phyloP scores from a whole-genome alignment of 64 coral and sea anemone genomes.

The Acropora yongei region DNA sequence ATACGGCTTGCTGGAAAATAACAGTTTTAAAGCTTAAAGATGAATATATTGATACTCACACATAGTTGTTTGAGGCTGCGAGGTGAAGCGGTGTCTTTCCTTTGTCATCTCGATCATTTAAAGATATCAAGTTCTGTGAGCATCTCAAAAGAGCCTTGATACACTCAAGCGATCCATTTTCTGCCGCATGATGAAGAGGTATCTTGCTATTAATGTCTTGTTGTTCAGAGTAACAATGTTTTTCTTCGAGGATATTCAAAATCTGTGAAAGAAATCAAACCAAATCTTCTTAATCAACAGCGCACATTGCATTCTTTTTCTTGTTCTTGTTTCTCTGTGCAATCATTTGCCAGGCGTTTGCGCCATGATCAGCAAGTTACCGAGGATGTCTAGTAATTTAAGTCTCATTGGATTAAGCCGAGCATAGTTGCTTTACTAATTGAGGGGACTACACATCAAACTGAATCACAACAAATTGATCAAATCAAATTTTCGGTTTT shows the following conservation, averaged over 20 bases:
- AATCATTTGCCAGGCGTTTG: too few relatives aligned
- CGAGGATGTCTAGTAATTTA: too few relatives aligned
- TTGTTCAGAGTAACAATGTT: neutral
- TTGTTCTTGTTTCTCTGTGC: too few relatives aligned
- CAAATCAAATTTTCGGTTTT: too few relatives aligned
- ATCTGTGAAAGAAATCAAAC: neutral
- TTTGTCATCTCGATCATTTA: slow-evolving; percentile 17
- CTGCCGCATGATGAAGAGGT: slow-evolving; percentile 31
- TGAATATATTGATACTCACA: neutral
- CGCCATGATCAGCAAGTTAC: too few relatives aligned
- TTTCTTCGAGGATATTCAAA: neutral
- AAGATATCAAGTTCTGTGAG: neutral
- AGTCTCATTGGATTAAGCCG: too few relatives aligned
- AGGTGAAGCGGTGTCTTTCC: slow-evolving; percentile 29
- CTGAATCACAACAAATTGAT: too few relatives aligned
- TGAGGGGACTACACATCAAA: too few relatives aligned
- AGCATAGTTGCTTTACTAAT: too few relatives aligned
- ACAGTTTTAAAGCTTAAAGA: neutral
- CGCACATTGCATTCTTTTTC: too few relatives aligned
- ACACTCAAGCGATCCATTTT: slow-evolving; percentile 39
- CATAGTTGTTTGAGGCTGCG: slow-evolving; percentile 32
- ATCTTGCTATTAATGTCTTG: slow-evolving; percentile 7
- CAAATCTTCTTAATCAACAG: too few relatives aligned
- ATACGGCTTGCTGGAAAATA: neutral
- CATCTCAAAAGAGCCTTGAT: slow-evolving; percentile 5